phyloP scores from a whole-genome alignment of 2,888 invertebrate genomes.

The Lasioglossum morio region DNA sequence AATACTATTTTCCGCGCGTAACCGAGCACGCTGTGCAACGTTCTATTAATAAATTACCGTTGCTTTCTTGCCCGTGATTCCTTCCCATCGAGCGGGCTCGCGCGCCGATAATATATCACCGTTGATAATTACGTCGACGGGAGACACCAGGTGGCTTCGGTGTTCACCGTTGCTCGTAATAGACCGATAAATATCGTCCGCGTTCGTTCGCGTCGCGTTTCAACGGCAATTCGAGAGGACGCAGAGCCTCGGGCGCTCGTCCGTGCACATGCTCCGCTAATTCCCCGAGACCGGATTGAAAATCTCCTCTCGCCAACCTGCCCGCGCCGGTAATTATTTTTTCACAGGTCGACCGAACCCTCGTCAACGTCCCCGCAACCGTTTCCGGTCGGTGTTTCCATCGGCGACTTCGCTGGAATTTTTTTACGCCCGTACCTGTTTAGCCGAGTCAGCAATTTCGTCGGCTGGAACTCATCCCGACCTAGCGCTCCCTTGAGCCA shows the following conservation, averaged over 20 bases:
- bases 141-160: constrained; percentile 21
- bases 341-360: neutral
- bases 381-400: neutral
- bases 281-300: constrained; percentile 1
- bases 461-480: neutral
- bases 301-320: neutral
- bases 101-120: constrained; percentile 16
- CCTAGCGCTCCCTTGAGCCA: neutral
- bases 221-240: constrained; percentile 12
- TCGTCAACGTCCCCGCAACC: neutral
- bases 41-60: constrained; percentile 47
- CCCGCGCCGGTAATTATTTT: neutral
- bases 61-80: constrained; percentile 14
- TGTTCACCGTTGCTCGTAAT: constrained; percentile 23
- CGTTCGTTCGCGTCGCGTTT: constrained; percentile 6
- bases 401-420: neutral
- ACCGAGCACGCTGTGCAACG: constrained; percentile 17
- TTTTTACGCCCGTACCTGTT: neutral
- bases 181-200: constrained; percentile 15
- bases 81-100: constrained; percentile 7
- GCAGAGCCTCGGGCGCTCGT: neutral
- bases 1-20: constrained; percentile 6
- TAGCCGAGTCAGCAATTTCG: neutral
- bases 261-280: constrained; percentile 1
- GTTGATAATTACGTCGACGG: constrained; percentile 27